phyloP scores from a whole-genome alignment of 2,113 vertebrate genomes.

The Podarcis raffonei region DNA sequence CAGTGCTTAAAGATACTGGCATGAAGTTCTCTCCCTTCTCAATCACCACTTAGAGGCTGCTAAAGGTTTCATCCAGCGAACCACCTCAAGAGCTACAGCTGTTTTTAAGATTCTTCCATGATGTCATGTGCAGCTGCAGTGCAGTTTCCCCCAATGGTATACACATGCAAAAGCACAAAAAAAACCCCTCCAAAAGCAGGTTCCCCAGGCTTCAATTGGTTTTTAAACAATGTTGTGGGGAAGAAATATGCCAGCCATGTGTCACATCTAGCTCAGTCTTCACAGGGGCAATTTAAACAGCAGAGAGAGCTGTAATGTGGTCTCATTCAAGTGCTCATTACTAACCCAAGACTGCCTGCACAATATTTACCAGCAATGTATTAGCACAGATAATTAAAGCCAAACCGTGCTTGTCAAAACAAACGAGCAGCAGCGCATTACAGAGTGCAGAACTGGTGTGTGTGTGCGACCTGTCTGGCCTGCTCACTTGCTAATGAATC shows the following conservation, averaged over 20 bases:
- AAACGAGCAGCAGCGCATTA: conserved; percentile 33
- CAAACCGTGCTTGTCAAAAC: conserved; percentile 61
- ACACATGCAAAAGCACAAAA: neutral
- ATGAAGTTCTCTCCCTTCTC: neutral
- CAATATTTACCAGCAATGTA: conserved; percentile 46
- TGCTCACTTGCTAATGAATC: conserved; percentile 62
- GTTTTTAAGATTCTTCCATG: neutral
- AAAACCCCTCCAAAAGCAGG: neutral
- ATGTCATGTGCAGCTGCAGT: neutral
- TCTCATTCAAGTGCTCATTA: conserved; percentile 60
- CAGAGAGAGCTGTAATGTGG: conserved; percentile 51
- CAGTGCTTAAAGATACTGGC: neutral
- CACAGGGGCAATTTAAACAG: conserved; percentile 39
- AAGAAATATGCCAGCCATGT: neutral
- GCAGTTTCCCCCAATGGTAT: neutral
- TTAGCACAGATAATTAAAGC: conserved; percentile 69
- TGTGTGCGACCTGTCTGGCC: conserved; percentile 59
- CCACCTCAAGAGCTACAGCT: neutral
- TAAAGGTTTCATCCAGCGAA: neutral
- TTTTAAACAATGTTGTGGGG: neutral
- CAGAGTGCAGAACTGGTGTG: conserved; percentile 41
- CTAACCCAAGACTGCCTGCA: conserved; percentile 61
- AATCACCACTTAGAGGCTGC: neutral
- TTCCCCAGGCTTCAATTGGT: neutral
- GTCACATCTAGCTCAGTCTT: neutral